Base-by-base conservation (phyloP, 1,140 invertebrate species). In the Scaptomyza hsui region DNA sequence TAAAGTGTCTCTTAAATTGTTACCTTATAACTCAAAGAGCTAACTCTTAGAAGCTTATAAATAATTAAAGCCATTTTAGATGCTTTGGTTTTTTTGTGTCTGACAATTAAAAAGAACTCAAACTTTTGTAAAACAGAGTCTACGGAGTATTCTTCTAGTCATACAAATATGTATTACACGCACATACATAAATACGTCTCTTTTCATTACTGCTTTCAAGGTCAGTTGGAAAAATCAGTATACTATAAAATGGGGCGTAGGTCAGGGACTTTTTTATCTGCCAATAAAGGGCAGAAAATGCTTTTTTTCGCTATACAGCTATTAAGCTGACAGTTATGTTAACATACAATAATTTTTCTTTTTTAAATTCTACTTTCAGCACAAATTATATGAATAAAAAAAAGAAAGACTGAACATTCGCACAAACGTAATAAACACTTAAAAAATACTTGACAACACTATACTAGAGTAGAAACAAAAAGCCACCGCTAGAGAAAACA, bases 331-430 rank as follows among this genome's bases (percentile, higher is more conserved):
- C n/a, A 41, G 15, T 41, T 6, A 4, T 37, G 32, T 37, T 37
- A 37, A 37, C 10, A 2, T 35, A 35, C 2, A 35, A 12, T 32
- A 35, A 0, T 2, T 9, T 4, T 59, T 2, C 19, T 6, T 6
- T 37, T 21, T 41, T 7, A 29, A 12, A 15, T 16, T 51, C 16
- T 15, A 32, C 15, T 56, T 70, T 24, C 52, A 71, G 68, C 44
- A 35, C 37, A 39, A 39, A 49, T 63, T 24, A 21, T 29, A 45
- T 39, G 60, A 2, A 29, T 29, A 9, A 9, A 29, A 1, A 78
- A 3, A 82, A 82, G 76, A 75, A 82, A 82, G 80, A 79, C 80
- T 85, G 76, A 85, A 60, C 56, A 51, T 41, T 65, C 61, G 12
- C 21, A 29, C 21, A 4, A 6, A 51, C 32, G n/a, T n/a, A n/a